These are phyloP conservation scores for Limanda limanda DNA, from an alignment of 2,113 vertebrate genomes.

Conservation along the genomic window DNA sequence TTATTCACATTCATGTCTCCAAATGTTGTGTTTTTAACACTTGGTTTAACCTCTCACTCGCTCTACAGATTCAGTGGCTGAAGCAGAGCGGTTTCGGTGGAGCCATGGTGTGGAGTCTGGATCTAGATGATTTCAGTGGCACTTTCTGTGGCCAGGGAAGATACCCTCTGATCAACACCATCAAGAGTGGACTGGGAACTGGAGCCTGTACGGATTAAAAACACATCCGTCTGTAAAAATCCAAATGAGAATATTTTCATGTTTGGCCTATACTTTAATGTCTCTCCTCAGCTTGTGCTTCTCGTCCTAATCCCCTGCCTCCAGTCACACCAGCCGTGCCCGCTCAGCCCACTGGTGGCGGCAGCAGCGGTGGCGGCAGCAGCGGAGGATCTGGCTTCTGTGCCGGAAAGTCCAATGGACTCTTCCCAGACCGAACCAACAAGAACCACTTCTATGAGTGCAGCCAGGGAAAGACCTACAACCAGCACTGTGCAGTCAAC, in stretches of 20 bases:
- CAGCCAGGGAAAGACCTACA: constrained; percentile 42
- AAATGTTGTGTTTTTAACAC: background rate
- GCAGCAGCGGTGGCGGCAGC: constrained; percentile 23
- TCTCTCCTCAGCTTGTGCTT: constrained; percentile 65
- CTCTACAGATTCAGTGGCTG: constrained; percentile 69
- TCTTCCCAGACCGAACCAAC: constrained; percentile 77
- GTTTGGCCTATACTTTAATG: background rate
- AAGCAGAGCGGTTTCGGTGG: constrained; percentile 78
- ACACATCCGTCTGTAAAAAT: background rate
- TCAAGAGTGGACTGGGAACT: constrained; percentile 74
- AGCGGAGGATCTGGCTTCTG: constrained; percentile 75
- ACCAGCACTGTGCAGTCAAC: constrained; percentile 45
- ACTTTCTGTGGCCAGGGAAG: constrained; percentile 79
- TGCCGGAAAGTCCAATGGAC: constrained; percentile 75
- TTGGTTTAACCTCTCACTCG: background rate
- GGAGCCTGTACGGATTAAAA: constrained; percentile 35
- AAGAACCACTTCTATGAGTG: constrained; percentile 80
- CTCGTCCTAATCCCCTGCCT: constrained; percentile 32
- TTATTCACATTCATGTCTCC: background rate
- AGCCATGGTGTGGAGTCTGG: constrained; percentile 80
- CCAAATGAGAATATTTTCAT: background rate
- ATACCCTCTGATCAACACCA: constrained; percentile 78
- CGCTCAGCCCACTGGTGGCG: constrained; percentile 3
- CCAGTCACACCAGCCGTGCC: constrained; percentile 49
- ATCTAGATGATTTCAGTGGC: constrained; percentile 80